Conservation (phyloP, 2,797 vertebrate genomes). For the Fringilla coelebs region DNA sequence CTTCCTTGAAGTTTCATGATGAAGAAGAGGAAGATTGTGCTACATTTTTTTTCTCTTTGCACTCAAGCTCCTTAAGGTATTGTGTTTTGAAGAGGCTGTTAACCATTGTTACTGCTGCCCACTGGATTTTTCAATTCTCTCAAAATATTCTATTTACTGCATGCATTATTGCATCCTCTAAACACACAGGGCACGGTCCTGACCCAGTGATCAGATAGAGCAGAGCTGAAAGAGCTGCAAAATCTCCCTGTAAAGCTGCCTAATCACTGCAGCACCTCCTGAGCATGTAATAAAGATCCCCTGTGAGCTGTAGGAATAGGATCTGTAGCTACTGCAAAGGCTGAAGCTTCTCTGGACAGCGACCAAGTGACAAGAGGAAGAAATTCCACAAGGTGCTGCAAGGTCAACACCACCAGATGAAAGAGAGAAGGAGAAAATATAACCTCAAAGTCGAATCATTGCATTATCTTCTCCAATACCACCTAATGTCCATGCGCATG, state of each 20-base stretch:
- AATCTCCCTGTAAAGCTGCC: neutral
- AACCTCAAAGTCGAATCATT: neutral
- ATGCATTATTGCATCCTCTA: neutral
- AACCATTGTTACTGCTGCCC: neutral
- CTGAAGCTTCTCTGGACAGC: neutral
- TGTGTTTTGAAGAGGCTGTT: neutral
- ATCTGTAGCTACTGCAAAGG: neutral
- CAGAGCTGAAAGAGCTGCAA: neutral
- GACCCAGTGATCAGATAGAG: neutral
- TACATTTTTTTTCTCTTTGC: neutral
- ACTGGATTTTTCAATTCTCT: neutral
- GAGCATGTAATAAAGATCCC: neutral
- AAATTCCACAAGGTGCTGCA: neutral
- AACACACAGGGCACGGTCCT: neutral
- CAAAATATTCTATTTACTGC: neutral
- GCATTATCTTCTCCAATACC: neutral
- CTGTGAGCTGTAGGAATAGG: neutral
- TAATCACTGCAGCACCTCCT: neutral
- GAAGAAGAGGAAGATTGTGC: neutral
- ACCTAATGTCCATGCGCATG: accelerated
- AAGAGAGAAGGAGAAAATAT: neutral
- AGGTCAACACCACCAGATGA: neutral
- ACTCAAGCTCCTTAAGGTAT: neutral
- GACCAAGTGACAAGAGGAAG: neutral
- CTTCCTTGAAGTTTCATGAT: neutral